Evolutionary conservation across 1,140 invertebrate species (phyloP), one percentile per base, ranked within the genome.

Genomic region (Pteromalus puparum): DNA sequence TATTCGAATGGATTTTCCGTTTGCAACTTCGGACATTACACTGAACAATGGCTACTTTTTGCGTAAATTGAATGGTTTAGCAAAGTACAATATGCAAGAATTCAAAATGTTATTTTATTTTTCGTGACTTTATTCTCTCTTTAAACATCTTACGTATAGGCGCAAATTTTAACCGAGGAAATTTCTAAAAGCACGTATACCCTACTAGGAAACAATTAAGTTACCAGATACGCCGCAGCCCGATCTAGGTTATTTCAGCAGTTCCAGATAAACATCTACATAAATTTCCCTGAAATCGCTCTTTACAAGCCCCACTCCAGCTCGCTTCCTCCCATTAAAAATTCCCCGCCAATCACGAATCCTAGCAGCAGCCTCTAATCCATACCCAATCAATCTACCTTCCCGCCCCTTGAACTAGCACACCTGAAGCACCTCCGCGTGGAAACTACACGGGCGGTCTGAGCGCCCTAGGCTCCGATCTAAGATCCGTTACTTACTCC

Each of bases 181-280:
- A 1, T 61, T 61, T 61, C 53, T n/a, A 61, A 61, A 61, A 61
- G 53, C 53, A 21, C 21, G 18, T n/a, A n/a, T n/a, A 61, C 18
- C 53, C 21, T n/a, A 21, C 53, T n/a, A 61, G 21, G 53, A 61
- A 61, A 61, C 53, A 61, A 61, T 61, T 61, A 61, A 61, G 53
- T n/a, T n/a, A 6, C 15, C 21, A 2, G 53, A n/a, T 61, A 61
- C 21, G 1, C 53, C 53, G 13, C 21, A 21, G 21, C 53, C 18
- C 21, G 53, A 61, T 61, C 53, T 61, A 7, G 53, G 53, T 61
- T 61, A 61, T 61, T 61, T 61, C 53, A 61, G 53, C 21, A 61
- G 53, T 61, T 61, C 53, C 53, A 61, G 53, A 61, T 61, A 61
- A 61, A 61, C 53, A 61, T 61, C 53, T 21, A 61, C 53, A 61